Evolutionary conservation across 2,888 invertebrate species (phyloP).

Genomic region (Ptilodon capucinus): DNA sequence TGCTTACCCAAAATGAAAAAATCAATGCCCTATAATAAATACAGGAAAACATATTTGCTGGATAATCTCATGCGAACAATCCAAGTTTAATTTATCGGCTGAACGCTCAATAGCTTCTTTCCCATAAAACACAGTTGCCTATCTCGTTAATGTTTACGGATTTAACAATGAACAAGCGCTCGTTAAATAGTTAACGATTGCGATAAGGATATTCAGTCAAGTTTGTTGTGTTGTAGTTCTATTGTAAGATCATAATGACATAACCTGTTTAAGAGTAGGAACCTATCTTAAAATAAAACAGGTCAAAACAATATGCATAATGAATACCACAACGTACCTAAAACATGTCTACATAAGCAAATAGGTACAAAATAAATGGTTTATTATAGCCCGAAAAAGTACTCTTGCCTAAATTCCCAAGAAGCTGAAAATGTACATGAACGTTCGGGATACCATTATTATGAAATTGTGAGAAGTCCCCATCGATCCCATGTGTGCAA

Average conservation of each 20-base stretch:
- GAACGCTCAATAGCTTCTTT: constrained; percentile 42
- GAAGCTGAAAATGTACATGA: no score
- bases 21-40: constrained; percentile 25
- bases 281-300: no score
- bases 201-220: constrained; percentile 27
- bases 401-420: no score
- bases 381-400: no score
- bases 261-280: no score
- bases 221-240: not conserved
- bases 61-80: constrained; percentile 15
- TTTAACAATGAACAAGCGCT: constrained; percentile 64
- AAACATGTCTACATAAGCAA: no score
- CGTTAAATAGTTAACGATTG: constrained; percentile 54
- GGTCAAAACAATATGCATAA: no score
- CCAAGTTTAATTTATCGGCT: constrained; percentile 55
- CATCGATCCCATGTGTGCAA: no score
- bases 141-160: constrained; percentile 52
- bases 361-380: no score
- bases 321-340: no score
- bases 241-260: not conserved
- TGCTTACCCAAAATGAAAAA: constrained; percentile 38
- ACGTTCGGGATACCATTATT: no score
- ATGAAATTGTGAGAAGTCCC: no score
- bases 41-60: constrained; percentile 24
- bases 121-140: constrained; percentile 27